phyloP scores from a whole-genome alignment of 2,888 invertebrate genomes.

The Sarcophaga caerulescens region DNA sequence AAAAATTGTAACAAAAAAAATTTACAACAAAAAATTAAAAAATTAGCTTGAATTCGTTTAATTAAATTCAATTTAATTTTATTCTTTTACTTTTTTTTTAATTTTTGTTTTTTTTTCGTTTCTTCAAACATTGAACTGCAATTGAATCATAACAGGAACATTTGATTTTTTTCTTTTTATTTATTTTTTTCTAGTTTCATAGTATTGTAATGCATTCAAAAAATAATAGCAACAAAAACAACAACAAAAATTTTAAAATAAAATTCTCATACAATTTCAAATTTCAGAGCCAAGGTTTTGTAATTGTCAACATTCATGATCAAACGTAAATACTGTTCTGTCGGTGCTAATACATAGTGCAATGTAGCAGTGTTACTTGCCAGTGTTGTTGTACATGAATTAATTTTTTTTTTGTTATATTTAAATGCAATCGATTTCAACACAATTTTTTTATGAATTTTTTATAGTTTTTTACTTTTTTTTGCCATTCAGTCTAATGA shows the following conservation, averaged over 20 bases:
- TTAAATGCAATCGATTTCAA: slow-evolving; percentile 30
- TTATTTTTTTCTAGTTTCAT: background rate
- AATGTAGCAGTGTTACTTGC: background rate
- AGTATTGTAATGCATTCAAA: slow-evolving; percentile 4
- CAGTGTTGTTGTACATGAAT: slow-evolving; percentile 44
- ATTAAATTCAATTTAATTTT: slow-evolving; percentile 19
- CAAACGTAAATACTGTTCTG: background rate
- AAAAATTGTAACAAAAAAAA: background rate
- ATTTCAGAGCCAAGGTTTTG: slow-evolving; percentile 64
- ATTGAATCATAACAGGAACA: slow-evolving; percentile 69
- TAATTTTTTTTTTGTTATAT: slow-evolving; percentile 4
- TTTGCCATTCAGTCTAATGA: slow-evolving; percentile 18
- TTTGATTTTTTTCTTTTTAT: background rate
- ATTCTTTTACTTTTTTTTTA: slow-evolving; percentile 31
- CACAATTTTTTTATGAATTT: background rate
- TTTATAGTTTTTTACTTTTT: background rate
- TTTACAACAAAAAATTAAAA: slow-evolving; percentile 5
- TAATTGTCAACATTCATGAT: slow-evolving; percentile 28
- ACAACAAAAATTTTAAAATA: slow-evolving; percentile 6
- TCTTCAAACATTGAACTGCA: slow-evolving; percentile 40
- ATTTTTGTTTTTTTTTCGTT: background rate
- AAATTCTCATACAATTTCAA: slow-evolving; percentile 41
- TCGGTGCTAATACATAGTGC: background rate
- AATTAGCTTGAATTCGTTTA: slow-evolving; percentile 37
- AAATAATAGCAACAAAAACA: slow-evolving; percentile 6